Percentiles rank a stretch among this genome's conserved stretches.
Conservation (phyloP, 2,797 vertebrate genomes). For the Myripristis jacobus region DNA sequence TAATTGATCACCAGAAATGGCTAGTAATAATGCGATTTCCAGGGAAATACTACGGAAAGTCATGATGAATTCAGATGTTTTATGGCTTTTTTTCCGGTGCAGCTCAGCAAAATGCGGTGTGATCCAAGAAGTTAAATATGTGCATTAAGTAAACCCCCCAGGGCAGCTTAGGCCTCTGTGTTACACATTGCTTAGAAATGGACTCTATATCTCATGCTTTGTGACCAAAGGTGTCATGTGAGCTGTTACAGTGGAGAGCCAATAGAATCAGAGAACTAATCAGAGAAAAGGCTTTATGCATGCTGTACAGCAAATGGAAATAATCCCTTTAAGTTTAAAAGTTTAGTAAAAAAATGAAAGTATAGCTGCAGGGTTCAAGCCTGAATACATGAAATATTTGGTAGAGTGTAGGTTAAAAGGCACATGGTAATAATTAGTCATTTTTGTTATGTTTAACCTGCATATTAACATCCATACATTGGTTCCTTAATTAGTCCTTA, state of each 20-base stretch:
- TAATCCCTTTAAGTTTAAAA: not conserved
- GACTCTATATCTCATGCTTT: too few relatives aligned
- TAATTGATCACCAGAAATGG: constrained; percentile 28
- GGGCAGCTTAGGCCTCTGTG: constrained; percentile 35
- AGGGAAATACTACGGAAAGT: constrained; percentile 18
- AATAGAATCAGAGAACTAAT: not conserved
- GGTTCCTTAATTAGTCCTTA: too few relatives aligned
- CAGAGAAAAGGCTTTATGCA: not conserved
- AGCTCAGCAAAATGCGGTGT: constrained; percentile 37
- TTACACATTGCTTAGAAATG: constrained; percentile 13
- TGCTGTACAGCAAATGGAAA: too few relatives aligned
- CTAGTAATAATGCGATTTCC: constrained; percentile 34
- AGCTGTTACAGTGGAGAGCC: not conserved
- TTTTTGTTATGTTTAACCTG: too few relatives aligned
- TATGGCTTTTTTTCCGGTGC: constrained; percentile 31
- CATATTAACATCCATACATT: too few relatives aligned
- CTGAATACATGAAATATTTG: too few relatives aligned
- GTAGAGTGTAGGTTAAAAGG: too few relatives aligned
- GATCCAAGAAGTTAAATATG: constrained; percentile 41
- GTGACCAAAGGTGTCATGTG: not conserved
- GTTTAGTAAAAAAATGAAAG: too few relatives aligned
- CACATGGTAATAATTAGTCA: too few relatives aligned
- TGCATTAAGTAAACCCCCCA: constrained; percentile 29
- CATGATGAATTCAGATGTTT: constrained; percentile 46
- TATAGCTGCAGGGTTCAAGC: too few relatives aligned